These are phyloP conservation scores for Sapayoa aenigma DNA, from an alignment of 2,113 vertebrate species.

Conservation along the genomic window DNA sequence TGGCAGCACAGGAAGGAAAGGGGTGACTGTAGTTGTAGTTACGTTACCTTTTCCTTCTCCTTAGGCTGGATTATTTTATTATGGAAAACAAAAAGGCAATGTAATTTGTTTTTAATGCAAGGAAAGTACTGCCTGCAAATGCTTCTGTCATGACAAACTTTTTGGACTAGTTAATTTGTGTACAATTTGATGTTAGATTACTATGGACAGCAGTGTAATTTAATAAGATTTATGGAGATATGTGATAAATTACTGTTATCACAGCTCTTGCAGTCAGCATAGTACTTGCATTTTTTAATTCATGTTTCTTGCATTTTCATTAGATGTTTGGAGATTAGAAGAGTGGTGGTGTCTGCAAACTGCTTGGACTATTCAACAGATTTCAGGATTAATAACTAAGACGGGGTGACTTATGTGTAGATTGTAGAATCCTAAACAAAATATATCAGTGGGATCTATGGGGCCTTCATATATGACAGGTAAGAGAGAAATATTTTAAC, in stretches of 20 bases:
- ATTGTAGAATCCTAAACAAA: background rate
- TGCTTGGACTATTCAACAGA: background rate
- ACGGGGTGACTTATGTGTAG: background rate
- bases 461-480: background rate
- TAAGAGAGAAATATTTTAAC: background rate
- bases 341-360: background rate
- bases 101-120: background rate
- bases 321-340: background rate
- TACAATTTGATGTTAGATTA: background rate
- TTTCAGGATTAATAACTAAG: background rate
- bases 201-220: background rate
- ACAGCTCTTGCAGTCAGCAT: background rate
- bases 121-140: constrained; percentile 18
- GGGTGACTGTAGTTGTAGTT: background rate
- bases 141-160: constrained; percentile 20
- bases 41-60: background rate
- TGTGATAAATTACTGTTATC: background rate
- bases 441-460: background rate
- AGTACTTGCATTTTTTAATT: background rate
- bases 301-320: background rate
- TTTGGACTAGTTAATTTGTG: constrained; percentile 3
- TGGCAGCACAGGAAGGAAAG: background rate
- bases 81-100: background rate
- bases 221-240: background rate
- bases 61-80: background rate